Base-by-base conservation (phyloP, 2,888 invertebrate genomes). In the Luperina testacea region DNA sequence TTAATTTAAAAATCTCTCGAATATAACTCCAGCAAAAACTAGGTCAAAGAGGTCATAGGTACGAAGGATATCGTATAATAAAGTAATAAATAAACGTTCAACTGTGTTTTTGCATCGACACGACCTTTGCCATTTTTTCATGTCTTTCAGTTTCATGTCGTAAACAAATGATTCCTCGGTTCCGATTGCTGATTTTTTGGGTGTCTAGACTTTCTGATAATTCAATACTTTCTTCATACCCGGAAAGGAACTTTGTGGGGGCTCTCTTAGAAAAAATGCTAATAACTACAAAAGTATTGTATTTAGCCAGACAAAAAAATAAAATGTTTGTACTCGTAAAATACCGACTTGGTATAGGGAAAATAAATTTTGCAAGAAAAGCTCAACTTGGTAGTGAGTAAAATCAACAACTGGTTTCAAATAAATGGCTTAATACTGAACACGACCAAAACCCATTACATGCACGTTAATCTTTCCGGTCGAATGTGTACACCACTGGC, bases 51-150 rank as follows among this genome's bases (percentile, higher is more conserved):
- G 27, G 76, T 74, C 71, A 42, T 75, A 63, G 27, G 70, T 84
- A 84, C 75, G 75, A 87, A 82, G 65, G 70, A 72, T 78, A 71
- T 67, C 51, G 78, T 82, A 78, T 81, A 84, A 77, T 81, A 85
- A 76, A 74, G 72, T 79, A 87, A 84, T 84, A 87, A 87, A 85
- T 80, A 84, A 85, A 77, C 64, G 42, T 72, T 80, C 76, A 74
- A 80, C 80, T 75, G 84, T 72, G 84, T 83, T 76, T 83, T 65
- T 84, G 68, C 67, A 79, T 83, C 75, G 85, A 89, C 90, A 88
- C 88, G 92, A 92, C 92, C 92, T 93, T 92, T 89, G 83, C 86
- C 87, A 91, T 93, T 95, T 94, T 89, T 93, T 92, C 92, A 89
- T 90, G 92, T 89, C 91, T 89, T 92, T 89, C 90, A 90, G 88